phyloP scores from a whole-genome alignment of 1,140 invertebrate genomes.

The Sinonovacula constricta region DNA sequence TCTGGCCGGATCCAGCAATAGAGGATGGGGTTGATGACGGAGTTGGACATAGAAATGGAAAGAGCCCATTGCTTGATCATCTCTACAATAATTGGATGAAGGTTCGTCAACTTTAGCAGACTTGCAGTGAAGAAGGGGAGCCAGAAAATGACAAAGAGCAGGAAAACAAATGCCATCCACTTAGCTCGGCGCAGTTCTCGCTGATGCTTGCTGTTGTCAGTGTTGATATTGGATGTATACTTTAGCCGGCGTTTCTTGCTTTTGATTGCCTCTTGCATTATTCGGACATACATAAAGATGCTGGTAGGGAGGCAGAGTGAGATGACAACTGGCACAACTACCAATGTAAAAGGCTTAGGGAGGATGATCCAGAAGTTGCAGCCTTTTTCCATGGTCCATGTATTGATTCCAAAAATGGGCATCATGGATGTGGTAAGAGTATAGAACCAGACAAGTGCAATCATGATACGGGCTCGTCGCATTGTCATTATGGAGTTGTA shows the following conservation, averaged over 20 bases:
- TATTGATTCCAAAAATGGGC: neutral
- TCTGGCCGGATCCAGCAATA: conserved; percentile 11
- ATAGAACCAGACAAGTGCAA: neutral
- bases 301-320: neutral
- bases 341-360: neutral
- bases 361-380: conserved; percentile 4
- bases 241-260: neutral
- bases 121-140: conserved; percentile 2
- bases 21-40: neutral
- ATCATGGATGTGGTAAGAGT: neutral
- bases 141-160: conserved; percentile 10
- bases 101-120: neutral
- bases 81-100: neutral
- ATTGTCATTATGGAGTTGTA: neutral
- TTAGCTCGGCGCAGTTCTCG: neutral
- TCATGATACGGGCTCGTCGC: neutral
- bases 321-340: neutral
- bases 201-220: neutral
- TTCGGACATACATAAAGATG: conserved; percentile 2
- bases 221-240: neutral
- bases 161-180: conserved; percentile 1
- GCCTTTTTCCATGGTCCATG: neutral
- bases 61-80: conserved; percentile 1
- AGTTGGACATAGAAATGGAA: conserved; percentile 3
- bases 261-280: neutral